phyloP scores from a whole-genome alignment of 2,113 vertebrate species.

The Solea solea region DNA sequence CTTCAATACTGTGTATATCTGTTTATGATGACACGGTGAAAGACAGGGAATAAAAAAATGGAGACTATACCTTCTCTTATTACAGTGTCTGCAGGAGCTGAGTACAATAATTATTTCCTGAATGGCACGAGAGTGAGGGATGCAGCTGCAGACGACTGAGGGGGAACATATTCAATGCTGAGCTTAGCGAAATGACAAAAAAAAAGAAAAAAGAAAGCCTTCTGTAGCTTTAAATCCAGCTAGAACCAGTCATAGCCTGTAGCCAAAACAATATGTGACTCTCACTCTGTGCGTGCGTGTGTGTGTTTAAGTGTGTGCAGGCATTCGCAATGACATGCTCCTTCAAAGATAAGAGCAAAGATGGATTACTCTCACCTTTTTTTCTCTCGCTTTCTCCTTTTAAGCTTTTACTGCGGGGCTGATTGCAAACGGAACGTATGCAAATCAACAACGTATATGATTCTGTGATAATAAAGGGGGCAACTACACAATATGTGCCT shows the following conservation, averaged over 20 bases:
- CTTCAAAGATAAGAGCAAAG: conserved; percentile 62
- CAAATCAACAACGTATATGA: conserved; percentile 27
- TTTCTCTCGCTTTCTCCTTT: conserved; percentile 35
- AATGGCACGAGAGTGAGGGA: conserved; percentile 1
- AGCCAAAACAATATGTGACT: conserved; percentile 78
- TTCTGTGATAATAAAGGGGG: not conserved
- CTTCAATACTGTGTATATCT: not conserved
- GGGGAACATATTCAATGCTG: conserved; percentile 27
- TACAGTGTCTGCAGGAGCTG: not conserved
- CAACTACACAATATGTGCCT: not conserved
- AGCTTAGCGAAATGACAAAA: conserved; percentile 40
- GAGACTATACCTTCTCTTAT: not conserved
- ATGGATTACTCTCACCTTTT: conserved; percentile 61
- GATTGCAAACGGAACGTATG: conserved; percentile 42
- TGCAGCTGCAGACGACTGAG: conserved; percentile 25
- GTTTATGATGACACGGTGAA: not conserved
- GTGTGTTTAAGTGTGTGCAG: conserved; percentile 26
- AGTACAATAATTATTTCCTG: conserved; percentile 24
- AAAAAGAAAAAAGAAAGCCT: conserved; percentile 7
- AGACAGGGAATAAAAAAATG: not conserved
- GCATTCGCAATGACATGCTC: conserved; percentile 46
- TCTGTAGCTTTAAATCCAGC: conserved; percentile 78
- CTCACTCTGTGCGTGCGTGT: conserved; percentile 31
- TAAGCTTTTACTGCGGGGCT: conserved; percentile 49
- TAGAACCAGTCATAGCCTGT: conserved; percentile 78